Percentiles rank a stretch among this genome's conserved stretches.
Conservation (phyloP, 2,888 invertebrate genomes). For the Nycteola revayana region DNA sequence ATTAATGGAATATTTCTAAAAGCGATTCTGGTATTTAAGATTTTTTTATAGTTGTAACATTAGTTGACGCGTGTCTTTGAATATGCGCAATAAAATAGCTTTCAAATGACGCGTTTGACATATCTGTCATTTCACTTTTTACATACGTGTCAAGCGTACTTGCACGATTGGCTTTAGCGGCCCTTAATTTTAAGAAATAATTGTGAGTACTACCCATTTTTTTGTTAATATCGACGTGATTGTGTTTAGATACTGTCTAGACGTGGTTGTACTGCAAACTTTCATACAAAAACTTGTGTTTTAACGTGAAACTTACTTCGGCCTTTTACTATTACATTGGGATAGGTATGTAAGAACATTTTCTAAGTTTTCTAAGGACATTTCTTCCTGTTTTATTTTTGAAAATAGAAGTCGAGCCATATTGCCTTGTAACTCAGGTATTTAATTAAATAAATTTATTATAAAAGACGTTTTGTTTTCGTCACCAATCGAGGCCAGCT, state of each 20-base stretch:
- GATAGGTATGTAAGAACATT: conserved; percentile 27
- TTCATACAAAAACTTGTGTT: conserved; percentile 12
- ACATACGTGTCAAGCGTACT: conserved; percentile 76
- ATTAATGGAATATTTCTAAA: too few relatives aligned
- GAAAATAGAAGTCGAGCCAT: too few relatives aligned
- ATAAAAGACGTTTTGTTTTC: conserved; percentile 12
- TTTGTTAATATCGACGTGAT: conserved; percentile 14
- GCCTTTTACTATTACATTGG: conserved; percentile 30
- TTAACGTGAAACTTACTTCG: conserved; percentile 7
- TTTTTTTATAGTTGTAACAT: conserved; percentile 32
- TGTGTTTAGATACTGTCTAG: neutral
- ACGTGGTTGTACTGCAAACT: conserved; percentile 8
- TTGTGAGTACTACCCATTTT: conserved; percentile 61
- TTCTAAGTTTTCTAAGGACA: conserved; percentile 18
- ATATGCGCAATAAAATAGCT: conserved; percentile 37
- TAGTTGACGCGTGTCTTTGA: conserved; percentile 48
- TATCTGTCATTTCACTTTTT: conserved; percentile 66
- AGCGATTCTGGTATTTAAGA: too few relatives aligned
- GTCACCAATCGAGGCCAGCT: conserved; percentile 23
- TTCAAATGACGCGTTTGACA: conserved; percentile 55
- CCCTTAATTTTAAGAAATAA: conserved; percentile 73
- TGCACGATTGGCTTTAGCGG: conserved; percentile 68
- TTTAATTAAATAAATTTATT: too few relatives aligned
- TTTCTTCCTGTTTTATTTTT: too few relatives aligned
- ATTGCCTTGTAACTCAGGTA: too few relatives aligned